Conservation (phyloP, 2,888 invertebrate species). For the Anarsia innoxiella region DNA sequence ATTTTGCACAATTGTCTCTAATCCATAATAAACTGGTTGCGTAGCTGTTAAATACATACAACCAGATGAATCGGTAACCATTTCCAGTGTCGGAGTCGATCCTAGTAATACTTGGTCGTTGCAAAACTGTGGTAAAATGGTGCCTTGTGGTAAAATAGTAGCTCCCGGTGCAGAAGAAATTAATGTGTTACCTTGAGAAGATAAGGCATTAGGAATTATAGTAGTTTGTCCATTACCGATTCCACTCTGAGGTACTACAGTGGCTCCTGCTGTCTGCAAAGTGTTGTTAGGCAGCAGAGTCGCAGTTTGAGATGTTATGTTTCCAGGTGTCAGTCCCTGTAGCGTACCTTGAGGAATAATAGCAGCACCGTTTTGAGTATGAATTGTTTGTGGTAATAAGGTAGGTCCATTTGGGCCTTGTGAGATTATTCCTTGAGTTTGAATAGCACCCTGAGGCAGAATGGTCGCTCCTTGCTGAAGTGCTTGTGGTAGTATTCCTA, state of each 20-base stretch:
- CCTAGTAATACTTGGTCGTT: constrained; percentile 78
- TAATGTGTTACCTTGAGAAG: constrained; percentile 71
- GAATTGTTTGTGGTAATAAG: constrained; percentile 76
- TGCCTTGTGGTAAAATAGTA: constrained; percentile 77
- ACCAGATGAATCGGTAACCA: constrained; percentile 76
- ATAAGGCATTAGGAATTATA: constrained; percentile 66
- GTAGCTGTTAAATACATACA: constrained; percentile 78
- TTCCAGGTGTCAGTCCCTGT: constrained; percentile 56
- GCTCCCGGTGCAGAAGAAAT: constrained; percentile 73
- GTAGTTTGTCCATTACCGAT: constrained; percentile 67
- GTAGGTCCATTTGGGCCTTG: constrained; percentile 75
- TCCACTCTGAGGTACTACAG: constrained; percentile 65
- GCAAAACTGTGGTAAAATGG: constrained; percentile 69
- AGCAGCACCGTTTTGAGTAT: constrained; percentile 76
- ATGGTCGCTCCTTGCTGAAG: constrained; percentile 73
- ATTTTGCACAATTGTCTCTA: constrained; percentile 91
- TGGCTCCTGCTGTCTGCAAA: constrained; percentile 53
- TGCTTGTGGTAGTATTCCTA: constrained; percentile 66
- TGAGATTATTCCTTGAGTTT: constrained; percentile 67
- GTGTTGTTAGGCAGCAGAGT: constrained; percentile 57
- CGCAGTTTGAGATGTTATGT: constrained; percentile 55
- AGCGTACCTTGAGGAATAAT: constrained; percentile 77
- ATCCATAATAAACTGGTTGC: constrained; percentile 87
- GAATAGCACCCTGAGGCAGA: constrained; percentile 75
- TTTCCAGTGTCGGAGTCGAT: constrained; percentile 77